Conservation (phyloP, 2,113 vertebrate species). For the Prunella fulvescens region DNA sequence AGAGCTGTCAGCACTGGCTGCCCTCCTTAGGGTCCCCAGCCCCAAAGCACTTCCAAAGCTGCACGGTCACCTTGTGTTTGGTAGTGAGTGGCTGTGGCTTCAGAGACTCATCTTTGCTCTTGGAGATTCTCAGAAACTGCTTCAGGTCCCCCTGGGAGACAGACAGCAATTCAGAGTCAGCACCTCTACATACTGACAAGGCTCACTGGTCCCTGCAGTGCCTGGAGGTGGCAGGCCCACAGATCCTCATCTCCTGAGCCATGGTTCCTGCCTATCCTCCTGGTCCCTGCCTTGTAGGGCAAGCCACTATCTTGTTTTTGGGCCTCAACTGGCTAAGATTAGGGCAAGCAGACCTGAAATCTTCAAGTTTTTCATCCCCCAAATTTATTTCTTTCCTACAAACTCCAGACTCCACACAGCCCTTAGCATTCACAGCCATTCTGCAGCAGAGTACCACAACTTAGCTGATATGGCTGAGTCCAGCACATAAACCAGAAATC, state of each 20-base stretch:
- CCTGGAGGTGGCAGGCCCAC: not conserved
- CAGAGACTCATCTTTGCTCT: slow-evolving; percentile 91
- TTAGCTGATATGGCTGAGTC: not conserved
- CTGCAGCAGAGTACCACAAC: not conserved
- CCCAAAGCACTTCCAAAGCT: not conserved
- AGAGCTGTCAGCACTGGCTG: not conserved
- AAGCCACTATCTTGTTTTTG: not conserved
- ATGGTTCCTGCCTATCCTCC: not conserved
- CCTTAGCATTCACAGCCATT: not conserved
- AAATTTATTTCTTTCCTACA: not conserved
- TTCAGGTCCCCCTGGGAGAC: slow-evolving; percentile 90
- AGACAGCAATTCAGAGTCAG: not conserved
- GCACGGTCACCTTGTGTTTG: slow-evolving; percentile 88
- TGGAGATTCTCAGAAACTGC: slow-evolving; percentile 95
- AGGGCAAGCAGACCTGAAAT: not conserved
- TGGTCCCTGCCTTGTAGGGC: not conserved
- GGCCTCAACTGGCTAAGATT: not conserved
- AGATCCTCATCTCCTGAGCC: not conserved
- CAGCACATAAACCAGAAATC: not conserved
- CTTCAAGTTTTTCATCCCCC: not conserved
- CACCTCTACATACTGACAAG: not conserved
- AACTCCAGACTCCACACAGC: not conserved
- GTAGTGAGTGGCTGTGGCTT: slow-evolving; percentile 90
- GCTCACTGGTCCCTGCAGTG: not conserved
- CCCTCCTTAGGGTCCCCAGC: not conserved